Base-by-base conservation (phyloP, 2,888 invertebrate species). In the Lochmaea capreae region DNA sequence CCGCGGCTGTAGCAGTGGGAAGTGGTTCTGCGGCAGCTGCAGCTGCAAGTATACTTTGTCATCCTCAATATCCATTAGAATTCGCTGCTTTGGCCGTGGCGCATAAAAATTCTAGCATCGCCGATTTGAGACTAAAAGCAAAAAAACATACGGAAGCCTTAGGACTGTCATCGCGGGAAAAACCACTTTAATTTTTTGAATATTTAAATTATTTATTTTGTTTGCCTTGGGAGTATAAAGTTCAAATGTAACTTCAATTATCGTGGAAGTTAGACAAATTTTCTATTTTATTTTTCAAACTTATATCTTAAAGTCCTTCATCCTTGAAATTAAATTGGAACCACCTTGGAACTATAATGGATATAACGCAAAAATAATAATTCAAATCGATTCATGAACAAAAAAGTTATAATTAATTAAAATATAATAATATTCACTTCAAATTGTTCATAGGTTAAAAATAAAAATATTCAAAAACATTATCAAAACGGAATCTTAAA, bases 51-150 rank as follows among this genome's bases (percentile, higher is more conserved):
- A 89, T 90, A 65, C 87, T 93, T 70, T 91, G 92, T 79, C 90
- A 93, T 82, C 92, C 92, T 14, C 92, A 92, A 74, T 91, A 92
- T 84, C 90, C 90, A 26, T 89, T 95, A 59, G 95, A 95, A 76
- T 89, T 96, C 79, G 94, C 96, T 10, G 93, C 94, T 3, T 90
- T 96, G 61, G 92, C 93, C n/a, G 94, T 94, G 16, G 93, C 94
- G 75, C 93, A 94, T 83, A 94, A 95, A 87, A 94, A 95, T 83
- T 97, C 96, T 22, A 97, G 97, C 86, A 97, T 98, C 85, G 97
- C 97, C 0, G 98, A 98, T 88, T 90, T 98, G 71, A 90, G 98
- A 81, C 90, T 97, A 79, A 98, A 98, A 88, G 97, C 98, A 22
- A 93, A 95, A 85, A 93, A 96, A 82, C 97, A 97, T 87, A 94